Percentiles rank a stretch among this genome's conserved stretches.
These are phyloP conservation scores for Helicolenus hilgendorfi DNA, from an alignment of 2,797 vertebrate genomes.

Conservation along the genomic window DNA sequence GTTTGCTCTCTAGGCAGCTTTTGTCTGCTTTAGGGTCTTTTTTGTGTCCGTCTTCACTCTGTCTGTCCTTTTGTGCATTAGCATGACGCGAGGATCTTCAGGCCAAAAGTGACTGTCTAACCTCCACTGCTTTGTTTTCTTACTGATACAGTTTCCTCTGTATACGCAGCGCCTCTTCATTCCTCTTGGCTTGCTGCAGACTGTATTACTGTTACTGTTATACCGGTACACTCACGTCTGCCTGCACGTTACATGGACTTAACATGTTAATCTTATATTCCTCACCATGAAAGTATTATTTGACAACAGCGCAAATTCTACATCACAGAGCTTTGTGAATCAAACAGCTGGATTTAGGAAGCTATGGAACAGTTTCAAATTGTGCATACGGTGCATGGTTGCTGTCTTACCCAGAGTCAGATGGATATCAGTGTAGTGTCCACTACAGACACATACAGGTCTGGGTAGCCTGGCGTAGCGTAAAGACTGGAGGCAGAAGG, in stretches of 20 bases:
- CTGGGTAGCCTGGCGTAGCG: neutral
- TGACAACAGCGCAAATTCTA: neutral
- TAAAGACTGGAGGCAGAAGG: too few relatives aligned
- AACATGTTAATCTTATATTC: neutral
- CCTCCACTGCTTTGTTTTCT: conserved; percentile 5
- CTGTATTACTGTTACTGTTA: neutral
- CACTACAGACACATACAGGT: neutral
- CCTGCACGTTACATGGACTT: neutral
- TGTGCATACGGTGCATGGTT: neutral
- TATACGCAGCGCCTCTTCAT: neutral
- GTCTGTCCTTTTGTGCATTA: neutral
- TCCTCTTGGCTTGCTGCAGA: neutral
- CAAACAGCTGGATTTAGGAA: neutral
- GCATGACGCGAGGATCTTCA: neutral
- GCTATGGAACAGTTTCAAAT: neutral
- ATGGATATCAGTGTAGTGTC: neutral
- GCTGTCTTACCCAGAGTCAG: neutral
- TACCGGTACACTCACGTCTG: neutral
- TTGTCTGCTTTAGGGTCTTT: conserved; percentile 1
- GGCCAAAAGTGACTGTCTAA: neutral
- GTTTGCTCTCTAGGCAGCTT: neutral
- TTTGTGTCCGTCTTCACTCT: conserved; percentile 9
- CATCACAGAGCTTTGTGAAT: neutral
- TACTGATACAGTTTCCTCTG: neutral
- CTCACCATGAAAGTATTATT: conserved; percentile 33